These are phyloP conservation scores for Chaetodon auriga DNA, from an alignment of 2,113 vertebrate species.

Conservation along the genomic window DNA sequence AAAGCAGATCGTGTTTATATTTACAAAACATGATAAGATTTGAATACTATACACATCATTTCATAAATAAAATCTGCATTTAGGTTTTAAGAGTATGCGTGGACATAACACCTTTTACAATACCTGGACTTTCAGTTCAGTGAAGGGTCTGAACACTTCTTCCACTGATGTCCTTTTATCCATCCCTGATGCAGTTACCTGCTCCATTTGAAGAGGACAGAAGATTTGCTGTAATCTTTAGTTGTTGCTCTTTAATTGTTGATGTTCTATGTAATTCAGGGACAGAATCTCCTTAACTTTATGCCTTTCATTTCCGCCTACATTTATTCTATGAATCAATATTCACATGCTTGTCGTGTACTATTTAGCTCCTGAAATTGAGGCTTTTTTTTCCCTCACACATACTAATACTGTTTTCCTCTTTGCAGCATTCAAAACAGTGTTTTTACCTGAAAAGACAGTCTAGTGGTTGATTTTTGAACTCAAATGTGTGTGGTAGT, in stretches of 20 bases:
- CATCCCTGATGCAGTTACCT: not conserved
- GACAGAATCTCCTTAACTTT: not conserved
- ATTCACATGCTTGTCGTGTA: not conserved
- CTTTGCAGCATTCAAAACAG: conserved; percentile 22
- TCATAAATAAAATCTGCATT: not conserved
- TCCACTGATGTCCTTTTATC: not conserved
- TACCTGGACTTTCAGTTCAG: not conserved
- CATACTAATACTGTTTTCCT: not conserved
- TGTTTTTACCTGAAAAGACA: conserved; percentile 21
- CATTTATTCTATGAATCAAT: not conserved
- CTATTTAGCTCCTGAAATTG: not conserved
- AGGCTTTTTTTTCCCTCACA: not conserved
- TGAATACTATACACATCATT: not conserved
- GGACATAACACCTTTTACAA: not conserved
- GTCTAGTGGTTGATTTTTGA: conserved; percentile 9
- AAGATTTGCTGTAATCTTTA: not conserved
- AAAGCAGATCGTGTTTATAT: not conserved
- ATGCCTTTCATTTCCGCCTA: not conserved
- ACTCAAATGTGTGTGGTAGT: conserved; percentile 4
- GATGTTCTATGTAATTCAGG: not conserved
- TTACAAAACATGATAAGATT: not conserved
- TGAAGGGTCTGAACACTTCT: not conserved
- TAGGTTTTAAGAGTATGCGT: not conserved
- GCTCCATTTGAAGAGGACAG: not conserved
- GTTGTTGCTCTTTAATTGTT: not conserved